Percentiles rank a stretch among this genome's conserved stretches.
Evolutionary conservation across 2,797 vertebrate species (phyloP).

Genomic region (Sebastes steindachneri): DNA sequence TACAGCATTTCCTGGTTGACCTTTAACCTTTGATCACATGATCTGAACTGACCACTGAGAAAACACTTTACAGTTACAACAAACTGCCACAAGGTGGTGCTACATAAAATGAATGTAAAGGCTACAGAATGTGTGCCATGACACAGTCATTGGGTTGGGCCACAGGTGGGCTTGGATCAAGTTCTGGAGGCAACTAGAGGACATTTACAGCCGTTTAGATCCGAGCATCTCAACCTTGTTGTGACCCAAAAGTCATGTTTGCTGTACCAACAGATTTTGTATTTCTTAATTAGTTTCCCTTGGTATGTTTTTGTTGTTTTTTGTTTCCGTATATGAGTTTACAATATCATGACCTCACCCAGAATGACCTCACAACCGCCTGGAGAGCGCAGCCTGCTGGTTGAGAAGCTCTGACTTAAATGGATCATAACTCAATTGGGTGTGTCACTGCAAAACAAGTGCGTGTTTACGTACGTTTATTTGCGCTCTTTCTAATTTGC

Average conservation of each 20-base stretch:
- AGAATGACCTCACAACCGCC: neutral
- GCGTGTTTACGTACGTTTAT: neutral
- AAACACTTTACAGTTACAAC: too few relatives aligned
- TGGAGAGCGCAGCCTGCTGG: neutral
- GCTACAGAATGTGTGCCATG: too few relatives aligned
- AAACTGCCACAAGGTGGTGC: too few relatives aligned
- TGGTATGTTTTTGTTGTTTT: neutral
- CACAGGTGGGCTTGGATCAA: neutral
- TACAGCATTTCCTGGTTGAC: too few relatives aligned
- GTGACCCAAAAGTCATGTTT: neutral
- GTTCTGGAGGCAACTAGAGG: neutral
- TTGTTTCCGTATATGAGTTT: neutral
- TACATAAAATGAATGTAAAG: too few relatives aligned
- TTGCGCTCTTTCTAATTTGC: neutral
- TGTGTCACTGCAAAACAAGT: neutral
- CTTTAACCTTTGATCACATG: too few relatives aligned
- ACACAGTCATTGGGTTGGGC: constrained; percentile 1
- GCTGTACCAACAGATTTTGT: neutral
- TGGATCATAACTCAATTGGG: neutral
- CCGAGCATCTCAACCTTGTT: neutral
- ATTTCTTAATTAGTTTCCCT: neutral
- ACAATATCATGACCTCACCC: constrained; percentile 1
- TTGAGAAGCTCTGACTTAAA: neutral
- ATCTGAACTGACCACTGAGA: too few relatives aligned
- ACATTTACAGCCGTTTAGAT: neutral